Conservation (phyloP, 2,888 invertebrate species). For the Drosophila flavopinicola region DNA sequence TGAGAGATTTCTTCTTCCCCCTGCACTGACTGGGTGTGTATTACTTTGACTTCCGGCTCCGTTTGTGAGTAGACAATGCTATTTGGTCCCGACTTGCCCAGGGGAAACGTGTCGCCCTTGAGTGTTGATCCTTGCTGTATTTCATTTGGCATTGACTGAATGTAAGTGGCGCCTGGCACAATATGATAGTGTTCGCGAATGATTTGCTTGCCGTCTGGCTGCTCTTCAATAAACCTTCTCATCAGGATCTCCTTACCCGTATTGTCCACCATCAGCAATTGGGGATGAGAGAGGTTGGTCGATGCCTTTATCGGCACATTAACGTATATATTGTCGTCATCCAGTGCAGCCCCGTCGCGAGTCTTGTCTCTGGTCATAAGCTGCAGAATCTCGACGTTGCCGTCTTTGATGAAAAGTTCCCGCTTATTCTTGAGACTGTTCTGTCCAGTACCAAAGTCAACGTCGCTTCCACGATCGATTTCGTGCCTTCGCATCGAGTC, state of each 20-base stretch:
- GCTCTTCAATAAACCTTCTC: slow-evolving; percentile 93
- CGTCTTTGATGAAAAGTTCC: slow-evolving; percentile 92
- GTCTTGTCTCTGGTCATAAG: slow-evolving; percentile 90
- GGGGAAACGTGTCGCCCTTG: slow-evolving; percentile 78
- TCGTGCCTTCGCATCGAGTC: slow-evolving; percentile 91
- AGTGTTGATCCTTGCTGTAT: slow-evolving; percentile 80
- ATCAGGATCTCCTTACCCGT: slow-evolving; percentile 94
- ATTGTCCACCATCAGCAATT: slow-evolving; percentile 88
- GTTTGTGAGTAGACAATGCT: slow-evolving; percentile 86
- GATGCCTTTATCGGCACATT: slow-evolving; percentile 86
- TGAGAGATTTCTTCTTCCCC: slow-evolving; percentile 66
- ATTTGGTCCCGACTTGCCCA: slow-evolving; percentile 82
- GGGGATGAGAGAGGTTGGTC: slow-evolving; percentile 86
- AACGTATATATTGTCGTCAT: slow-evolving; percentile 87
- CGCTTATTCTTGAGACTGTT: slow-evolving; percentile 85
- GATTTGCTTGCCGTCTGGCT: slow-evolving; percentile 88
- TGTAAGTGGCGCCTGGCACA: slow-evolving; percentile 82
- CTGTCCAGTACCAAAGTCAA: slow-evolving; percentile 83
- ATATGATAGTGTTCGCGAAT: slow-evolving; percentile 86
- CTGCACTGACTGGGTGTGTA: slow-evolving; percentile 84
- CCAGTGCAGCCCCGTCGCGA: slow-evolving; percentile 76
- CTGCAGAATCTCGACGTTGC: slow-evolving; percentile 92
- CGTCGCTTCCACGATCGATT: slow-evolving; percentile 90
- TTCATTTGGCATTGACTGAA: slow-evolving; percentile 84
- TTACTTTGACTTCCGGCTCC: slow-evolving; percentile 84